Evolutionary conservation across 2,797 vertebrate genomes (phyloP), one percentile per base, ranked within the genome.

Genomic region (Chaunax sp.): DNA sequence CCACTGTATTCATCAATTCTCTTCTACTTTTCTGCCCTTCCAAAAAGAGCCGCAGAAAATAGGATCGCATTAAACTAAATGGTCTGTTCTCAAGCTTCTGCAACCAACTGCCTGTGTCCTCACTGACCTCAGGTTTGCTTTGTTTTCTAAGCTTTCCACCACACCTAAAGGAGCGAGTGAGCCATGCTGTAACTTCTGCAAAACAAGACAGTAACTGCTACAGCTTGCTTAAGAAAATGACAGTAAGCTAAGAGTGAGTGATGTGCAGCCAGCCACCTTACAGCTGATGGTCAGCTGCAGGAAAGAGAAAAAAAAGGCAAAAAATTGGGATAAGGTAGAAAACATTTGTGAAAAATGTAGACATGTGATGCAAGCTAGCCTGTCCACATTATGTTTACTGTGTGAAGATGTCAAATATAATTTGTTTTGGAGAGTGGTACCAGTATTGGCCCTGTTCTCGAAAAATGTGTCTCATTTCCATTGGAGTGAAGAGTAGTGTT

Each of bases 11-110:
- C 62, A 57, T 72, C 59, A 16, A 49, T 69, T 64, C 51, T 45
- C 41, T 84, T 4, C n/a, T 6, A 40, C 43, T 94, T 93, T 12
- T 87, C 67, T 52, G 51, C 53, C 41, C 25, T 19, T 55, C 40
- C 23, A 58, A 8, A 64, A 56, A 1, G 43, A 43, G 58, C 60
- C 25, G 37, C 52, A 60, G 53, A 59, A 47, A 64, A 55, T 12
- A 22, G n/a, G 49, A 50, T 59, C 25, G 0, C 62, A 71, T 55
- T 60, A 43, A 43, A 5, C 63, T 67, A 56, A 81, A 82, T 23
- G 45, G 73, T 8, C 2, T 61, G 30, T 57, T 53, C 60, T 75
- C 68, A 15, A 3, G 28, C 38, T 71, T n/a, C 37, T 37, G 41
- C 47, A 8, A 16, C 46, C 40, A 46, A 14, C 66, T 56, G 59